These are phyloP conservation scores for Andricus curvator DNA, from an alignment of 2,888 invertebrate genomes.

Conservation along the genomic window DNA sequence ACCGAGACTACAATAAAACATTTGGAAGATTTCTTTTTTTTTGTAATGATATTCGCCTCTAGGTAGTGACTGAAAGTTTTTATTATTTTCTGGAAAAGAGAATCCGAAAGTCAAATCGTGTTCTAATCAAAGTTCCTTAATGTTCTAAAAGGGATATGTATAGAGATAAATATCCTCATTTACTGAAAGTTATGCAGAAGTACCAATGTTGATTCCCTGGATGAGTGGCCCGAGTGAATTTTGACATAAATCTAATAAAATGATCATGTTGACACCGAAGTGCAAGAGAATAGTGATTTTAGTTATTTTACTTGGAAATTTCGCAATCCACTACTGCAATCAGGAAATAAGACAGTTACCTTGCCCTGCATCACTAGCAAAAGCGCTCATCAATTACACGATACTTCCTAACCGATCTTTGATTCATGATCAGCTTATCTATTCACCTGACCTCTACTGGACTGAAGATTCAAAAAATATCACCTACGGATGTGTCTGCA, in stretches of 20 bases:
- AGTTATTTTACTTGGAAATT: not conserved
- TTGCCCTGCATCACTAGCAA: conserved; percentile 36
- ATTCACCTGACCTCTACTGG: conserved; percentile 47
- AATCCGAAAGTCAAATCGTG: not conserved
- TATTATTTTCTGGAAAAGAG: not conserved
- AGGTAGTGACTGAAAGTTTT: not conserved
- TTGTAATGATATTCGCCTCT: not conserved
- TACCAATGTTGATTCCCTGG: not conserved
- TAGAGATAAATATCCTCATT: not conserved
- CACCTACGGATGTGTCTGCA: conserved; percentile 50
- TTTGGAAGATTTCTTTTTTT: not conserved
- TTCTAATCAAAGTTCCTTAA: not conserved
- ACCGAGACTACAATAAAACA: not conserved
- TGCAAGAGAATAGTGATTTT: not conserved
- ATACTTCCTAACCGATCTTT: conserved; percentile 42
- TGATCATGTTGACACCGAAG: not conserved
- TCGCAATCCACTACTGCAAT: not conserved
- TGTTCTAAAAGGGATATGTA: not conserved
- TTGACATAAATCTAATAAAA: not conserved
- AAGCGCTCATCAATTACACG: conserved; percentile 42
- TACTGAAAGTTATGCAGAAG: not conserved
- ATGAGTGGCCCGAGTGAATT: not conserved
- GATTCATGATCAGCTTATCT: conserved; percentile 15
- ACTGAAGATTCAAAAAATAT: conserved; percentile 23
- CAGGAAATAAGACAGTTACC: conserved; percentile 9